Evolutionary conservation across 2,113 vertebrate genomes (phyloP).

Genomic region (Otis tarda): DNA sequence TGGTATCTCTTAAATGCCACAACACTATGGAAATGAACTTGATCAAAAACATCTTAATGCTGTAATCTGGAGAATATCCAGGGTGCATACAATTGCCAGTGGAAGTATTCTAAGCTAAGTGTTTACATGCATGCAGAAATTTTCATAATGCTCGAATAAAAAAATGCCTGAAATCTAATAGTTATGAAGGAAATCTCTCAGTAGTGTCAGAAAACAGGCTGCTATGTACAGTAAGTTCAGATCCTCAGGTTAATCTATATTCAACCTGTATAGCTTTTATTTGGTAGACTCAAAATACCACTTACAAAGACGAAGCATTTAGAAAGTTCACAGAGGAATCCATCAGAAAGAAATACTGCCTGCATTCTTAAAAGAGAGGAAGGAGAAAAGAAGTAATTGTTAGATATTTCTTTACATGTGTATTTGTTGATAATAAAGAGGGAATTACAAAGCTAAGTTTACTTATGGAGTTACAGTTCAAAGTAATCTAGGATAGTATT

Average conservation of each 20-base stretch:
- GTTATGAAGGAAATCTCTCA: background rate
- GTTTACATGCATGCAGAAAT: background rate
- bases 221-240: background rate
- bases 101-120: background rate
- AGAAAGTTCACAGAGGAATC: background rate
- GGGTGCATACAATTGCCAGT: background rate
- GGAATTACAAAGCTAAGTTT: background rate
- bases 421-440: background rate
- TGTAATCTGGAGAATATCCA: background rate
- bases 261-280: background rate
- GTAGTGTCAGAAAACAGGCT: background rate
- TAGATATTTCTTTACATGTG: background rate
- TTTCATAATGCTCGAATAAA: background rate
- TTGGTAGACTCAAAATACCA: background rate
- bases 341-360: background rate
- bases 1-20: background rate
- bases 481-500: background rate
- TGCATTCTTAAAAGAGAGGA: background rate
- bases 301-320: background rate
- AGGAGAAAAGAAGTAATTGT: background rate
- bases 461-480: background rate
- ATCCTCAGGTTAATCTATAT: background rate
- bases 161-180: background rate
- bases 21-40: background rate
- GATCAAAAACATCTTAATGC: constrained; percentile 19